phyloP scores from a whole-genome alignment of 1,140 invertebrate species.

The Telenomus remus region DNA sequence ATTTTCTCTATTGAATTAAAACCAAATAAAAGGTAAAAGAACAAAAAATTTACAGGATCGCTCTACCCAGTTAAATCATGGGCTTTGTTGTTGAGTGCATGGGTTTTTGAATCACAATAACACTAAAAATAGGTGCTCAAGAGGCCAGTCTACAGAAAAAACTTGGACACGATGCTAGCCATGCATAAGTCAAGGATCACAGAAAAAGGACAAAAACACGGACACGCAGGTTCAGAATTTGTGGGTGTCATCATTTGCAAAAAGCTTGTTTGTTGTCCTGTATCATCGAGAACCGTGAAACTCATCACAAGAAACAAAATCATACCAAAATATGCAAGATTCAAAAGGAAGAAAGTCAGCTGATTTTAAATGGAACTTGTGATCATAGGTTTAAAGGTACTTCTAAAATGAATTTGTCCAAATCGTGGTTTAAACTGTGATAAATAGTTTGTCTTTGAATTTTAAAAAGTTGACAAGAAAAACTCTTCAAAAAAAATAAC shows the following conservation, averaged over 20 bases:
- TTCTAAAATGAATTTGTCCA: not conserved
- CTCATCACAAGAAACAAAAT: conserved; percentile 36
- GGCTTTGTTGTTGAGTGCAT: conserved; percentile 58
- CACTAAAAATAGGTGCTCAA: conserved; percentile 47
- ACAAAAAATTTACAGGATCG: conserved; percentile 30
- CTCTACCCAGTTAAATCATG: conserved; percentile 64
- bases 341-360: conserved; percentile 10
- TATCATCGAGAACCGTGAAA: conserved; percentile 27
- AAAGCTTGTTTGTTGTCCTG: conserved; percentile 51
- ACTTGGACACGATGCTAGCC: conserved; percentile 64
- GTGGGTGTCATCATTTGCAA: conserved; percentile 42
- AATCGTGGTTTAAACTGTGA: too few relatives aligned
- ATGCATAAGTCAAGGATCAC: conserved; percentile 60
- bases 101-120: conserved; percentile 49
- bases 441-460: too few relatives aligned
- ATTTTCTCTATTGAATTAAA: too few relatives aligned
- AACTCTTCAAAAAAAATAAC: not conserved
- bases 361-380: conserved; percentile 16
- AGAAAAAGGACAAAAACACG: conserved; percentile 50
- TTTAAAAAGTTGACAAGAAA: not conserved
- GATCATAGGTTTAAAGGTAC: conserved; percentile 13
- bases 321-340: conserved; percentile 36
- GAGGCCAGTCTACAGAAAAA: conserved; percentile 57
- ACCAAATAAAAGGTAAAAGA: too few relatives aligned
- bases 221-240: conserved; percentile 37